These are phyloP conservation scores for Philhelius pedissequus DNA, from an alignment of 2,888 invertebrate species.

Conservation along the genomic window DNA sequence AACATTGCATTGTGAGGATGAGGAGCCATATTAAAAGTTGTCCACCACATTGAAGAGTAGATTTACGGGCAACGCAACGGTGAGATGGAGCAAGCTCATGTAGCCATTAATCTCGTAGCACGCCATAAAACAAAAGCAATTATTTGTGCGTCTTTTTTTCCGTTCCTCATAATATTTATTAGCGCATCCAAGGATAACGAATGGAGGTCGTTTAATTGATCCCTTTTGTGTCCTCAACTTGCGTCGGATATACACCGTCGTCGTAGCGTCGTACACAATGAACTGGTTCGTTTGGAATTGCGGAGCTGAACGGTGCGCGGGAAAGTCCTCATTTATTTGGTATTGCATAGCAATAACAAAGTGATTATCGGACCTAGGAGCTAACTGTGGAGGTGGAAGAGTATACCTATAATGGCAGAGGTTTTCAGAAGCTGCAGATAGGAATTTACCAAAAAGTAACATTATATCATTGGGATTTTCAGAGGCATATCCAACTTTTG, in stretches of 20 bases:
- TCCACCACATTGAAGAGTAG: conserved; percentile 52
- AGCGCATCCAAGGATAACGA: conserved; percentile 69
- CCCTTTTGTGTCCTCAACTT: conserved; percentile 69
- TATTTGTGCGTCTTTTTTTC: conserved; percentile 66
- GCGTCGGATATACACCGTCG: too few relatives aligned
- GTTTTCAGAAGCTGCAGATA: neutral
- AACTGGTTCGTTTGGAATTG: conserved; percentile 1
- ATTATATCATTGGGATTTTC: neutral
- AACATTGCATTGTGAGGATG: conserved; percentile 29
- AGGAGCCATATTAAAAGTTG: conserved; percentile 60
- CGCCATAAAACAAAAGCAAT: conserved; percentile 74
- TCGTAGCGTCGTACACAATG: conserved; percentile 4
- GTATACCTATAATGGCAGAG: conserved; percentile 21
- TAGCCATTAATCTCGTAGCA: conserved; percentile 74
- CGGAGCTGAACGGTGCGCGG: neutral
- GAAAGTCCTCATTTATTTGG: conserved; percentile 1
- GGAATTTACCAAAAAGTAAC: neutral
- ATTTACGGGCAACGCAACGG: conserved; percentile 43
- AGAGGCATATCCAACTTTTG: neutral
- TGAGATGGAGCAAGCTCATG: conserved; percentile 44
- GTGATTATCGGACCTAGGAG: conserved; percentile 57
- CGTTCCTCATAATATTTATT: conserved; percentile 68
- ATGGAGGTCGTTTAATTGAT: conserved; percentile 68
- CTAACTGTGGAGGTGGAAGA: too few relatives aligned
- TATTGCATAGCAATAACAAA: conserved; percentile 57